These are phyloP conservation scores for Torymus texanus DNA, from an alignment of 2,888 invertebrate genomes.

Conservation along the genomic window DNA sequence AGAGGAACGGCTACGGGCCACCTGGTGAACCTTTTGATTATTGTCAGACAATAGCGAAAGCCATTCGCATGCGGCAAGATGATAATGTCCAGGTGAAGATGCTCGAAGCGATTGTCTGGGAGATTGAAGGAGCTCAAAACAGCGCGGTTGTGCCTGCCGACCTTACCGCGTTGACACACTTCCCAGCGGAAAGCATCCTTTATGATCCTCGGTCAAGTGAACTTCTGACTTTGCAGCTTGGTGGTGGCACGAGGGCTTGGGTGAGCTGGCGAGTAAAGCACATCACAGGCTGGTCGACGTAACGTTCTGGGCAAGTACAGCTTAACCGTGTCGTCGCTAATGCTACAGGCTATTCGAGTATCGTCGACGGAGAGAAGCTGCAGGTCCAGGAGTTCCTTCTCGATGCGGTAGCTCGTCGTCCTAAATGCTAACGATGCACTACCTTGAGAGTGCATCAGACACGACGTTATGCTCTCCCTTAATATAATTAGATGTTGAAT, in stretches of 20 bases:
- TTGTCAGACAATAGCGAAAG: not conserved
- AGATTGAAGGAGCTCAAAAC: not conserved
- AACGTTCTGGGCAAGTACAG: not conserved
- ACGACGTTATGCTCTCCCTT: no score
- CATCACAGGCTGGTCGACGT: not conserved
- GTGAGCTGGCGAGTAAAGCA: not conserved
- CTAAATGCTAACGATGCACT: no score
- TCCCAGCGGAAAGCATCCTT: slow-evolving; percentile 6
- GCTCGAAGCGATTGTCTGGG: slow-evolving; percentile 60
- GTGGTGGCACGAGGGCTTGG: slow-evolving; percentile 49
- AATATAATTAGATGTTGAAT: no score
- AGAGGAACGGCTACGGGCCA: not conserved
- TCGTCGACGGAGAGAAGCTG: no score
- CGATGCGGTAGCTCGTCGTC: no score
- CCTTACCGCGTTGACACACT: slow-evolving; percentile 33
- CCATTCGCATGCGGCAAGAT: not conserved
- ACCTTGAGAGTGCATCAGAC: no score
- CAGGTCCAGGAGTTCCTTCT: no score
- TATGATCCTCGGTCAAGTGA: slow-evolving; percentile 67
- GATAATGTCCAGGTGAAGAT: slow-evolving; percentile 68
- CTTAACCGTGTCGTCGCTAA: no score
- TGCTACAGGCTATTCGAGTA: no score
- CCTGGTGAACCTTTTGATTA: not conserved
- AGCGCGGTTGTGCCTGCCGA: slow-evolving; percentile 60
- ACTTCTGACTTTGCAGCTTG: slow-evolving; percentile 63